phyloP scores from a whole-genome alignment of 2,888 invertebrate genomes.

The Odontomyia ornata region DNA sequence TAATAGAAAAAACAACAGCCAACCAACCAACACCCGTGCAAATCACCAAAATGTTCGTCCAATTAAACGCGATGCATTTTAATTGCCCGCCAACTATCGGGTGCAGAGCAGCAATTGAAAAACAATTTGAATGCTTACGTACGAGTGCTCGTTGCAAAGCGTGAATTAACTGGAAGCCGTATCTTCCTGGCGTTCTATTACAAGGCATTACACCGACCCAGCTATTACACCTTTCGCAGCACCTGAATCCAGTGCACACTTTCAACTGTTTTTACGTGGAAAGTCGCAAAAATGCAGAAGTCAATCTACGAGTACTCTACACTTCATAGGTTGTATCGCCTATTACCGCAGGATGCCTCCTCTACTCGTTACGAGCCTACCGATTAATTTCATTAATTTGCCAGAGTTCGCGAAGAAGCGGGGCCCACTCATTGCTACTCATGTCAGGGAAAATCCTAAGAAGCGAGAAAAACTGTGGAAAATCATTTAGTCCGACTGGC shows the following conservation, averaged over 20 bases:
- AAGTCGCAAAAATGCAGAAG: conserved; percentile 6
- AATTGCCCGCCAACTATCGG: neutral
- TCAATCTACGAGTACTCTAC: neutral
- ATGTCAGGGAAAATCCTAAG: neutral
- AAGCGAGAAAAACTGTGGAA: neutral
- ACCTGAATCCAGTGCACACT: too few species aligned
- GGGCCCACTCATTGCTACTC: neutral
- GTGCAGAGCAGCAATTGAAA: neutral
- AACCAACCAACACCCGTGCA: neutral
- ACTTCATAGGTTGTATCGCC: conserved; percentile 5
- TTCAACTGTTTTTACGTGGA: conserved; percentile 10
- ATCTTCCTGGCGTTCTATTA: neutral
- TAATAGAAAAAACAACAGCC: neutral
- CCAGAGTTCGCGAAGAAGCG: conserved; percentile 13
- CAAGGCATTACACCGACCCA: neutral
- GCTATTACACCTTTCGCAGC: neutral
- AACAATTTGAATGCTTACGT: conserved; percentile 17
- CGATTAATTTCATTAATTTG: conserved; percentile 40
- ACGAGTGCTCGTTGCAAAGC: neutral
- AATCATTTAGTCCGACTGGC: neutral
- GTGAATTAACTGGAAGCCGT: conserved; percentile 24
- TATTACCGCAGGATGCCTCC: neutral
- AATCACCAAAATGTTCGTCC: neutral
- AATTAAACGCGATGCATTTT: neutral
- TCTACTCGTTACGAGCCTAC: conserved; percentile 28